Percentiles rank a stretch among this genome's conserved stretches.
These are phyloP conservation scores for Poeciliopsis presidionis DNA, from an alignment of 2,797 vertebrate species.

Conservation along the genomic window DNA sequence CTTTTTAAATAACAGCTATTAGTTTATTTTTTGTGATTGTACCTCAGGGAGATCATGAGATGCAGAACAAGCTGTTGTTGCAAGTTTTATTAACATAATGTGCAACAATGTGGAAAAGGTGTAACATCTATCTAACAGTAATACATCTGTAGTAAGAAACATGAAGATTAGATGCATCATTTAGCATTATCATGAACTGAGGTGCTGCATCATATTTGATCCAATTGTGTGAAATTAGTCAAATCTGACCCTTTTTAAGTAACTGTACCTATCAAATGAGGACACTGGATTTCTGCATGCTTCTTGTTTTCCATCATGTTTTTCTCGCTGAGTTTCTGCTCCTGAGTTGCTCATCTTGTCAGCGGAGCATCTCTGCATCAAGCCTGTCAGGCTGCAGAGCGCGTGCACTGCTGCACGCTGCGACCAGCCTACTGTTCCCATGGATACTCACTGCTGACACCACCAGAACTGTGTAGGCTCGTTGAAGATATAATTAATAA, in stretches of 20 bases:
- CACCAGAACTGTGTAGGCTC: conserved; percentile 81
- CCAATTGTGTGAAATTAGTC: not conserved
- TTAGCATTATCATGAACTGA: not conserved
- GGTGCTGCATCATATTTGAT: not conserved
- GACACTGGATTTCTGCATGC: not conserved
- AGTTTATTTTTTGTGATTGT: not conserved
- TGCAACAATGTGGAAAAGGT: not conserved
- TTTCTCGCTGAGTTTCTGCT: conserved; percentile 1
- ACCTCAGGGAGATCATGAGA: not conserved
- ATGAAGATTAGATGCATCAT: not conserved
- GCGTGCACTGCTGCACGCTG: conserved; percentile 58
- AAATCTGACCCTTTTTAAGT: not conserved
- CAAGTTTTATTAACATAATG: not conserved
- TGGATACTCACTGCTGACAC: conserved; percentile 81
- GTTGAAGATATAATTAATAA: conserved; percentile 86
- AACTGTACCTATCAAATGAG: not conserved
- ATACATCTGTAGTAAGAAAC: not conserved
- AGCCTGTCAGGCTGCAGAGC: conserved; percentile 53
- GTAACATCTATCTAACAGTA: not conserved
- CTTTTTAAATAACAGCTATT: not conserved
- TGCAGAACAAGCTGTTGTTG: not conserved
- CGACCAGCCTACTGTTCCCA: conserved; percentile 80
- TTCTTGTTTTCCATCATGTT: not conserved
- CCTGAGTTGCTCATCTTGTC: conserved; percentile 46
- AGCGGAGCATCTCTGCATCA: conserved; percentile 33